Conservation (phyloP, 2,888 invertebrate genomes). For the Melanotus villosus region DNA sequence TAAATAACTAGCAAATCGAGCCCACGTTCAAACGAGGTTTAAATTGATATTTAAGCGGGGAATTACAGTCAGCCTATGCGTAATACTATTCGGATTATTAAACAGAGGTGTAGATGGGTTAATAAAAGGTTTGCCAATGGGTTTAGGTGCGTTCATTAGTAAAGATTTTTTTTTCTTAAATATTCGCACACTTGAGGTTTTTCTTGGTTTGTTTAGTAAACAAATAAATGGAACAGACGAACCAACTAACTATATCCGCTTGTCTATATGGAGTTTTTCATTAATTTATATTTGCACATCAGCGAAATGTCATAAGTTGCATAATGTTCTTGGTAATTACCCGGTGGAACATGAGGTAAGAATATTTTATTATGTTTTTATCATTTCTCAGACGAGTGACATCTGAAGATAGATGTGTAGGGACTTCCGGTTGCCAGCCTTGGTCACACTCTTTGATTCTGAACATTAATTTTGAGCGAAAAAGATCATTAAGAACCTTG, state of each 20-base stretch:
- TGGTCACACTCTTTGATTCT: constrained; percentile 64
- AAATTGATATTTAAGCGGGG: constrained; percentile 7
- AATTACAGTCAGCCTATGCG: background rate
- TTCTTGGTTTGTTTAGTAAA: no score
- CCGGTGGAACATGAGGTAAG: constrained; percentile 55
- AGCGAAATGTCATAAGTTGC: constrained; percentile 35
- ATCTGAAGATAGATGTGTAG: constrained; percentile 65
- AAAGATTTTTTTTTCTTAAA: background rate
- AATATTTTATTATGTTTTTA: constrained; percentile 62
- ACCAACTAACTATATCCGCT: no score
- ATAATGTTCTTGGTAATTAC: constrained; percentile 41
- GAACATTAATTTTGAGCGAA: constrained; percentile 61
- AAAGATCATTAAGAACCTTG: constrained; percentile 59
- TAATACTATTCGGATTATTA: constrained; percentile 8
- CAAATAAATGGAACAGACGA: no score
- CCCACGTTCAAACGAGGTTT: constrained; percentile 5
- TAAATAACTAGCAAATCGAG: background rate
- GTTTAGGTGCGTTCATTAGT: background rate
- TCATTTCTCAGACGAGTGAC: constrained; percentile 66
- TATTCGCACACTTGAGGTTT: no score
- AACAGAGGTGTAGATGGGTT: constrained; percentile 13
- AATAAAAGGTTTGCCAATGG: constrained; percentile 10
- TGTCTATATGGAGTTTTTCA: no score
- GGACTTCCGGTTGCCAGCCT: constrained; percentile 58
- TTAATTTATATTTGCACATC: constrained; percentile 10